A percentile compares a stretch with the other conserved stretches of the same genome.
phyloP scores from a whole-genome alignment of 2,888 invertebrate species.

The Cheilosia grossa region DNA sequence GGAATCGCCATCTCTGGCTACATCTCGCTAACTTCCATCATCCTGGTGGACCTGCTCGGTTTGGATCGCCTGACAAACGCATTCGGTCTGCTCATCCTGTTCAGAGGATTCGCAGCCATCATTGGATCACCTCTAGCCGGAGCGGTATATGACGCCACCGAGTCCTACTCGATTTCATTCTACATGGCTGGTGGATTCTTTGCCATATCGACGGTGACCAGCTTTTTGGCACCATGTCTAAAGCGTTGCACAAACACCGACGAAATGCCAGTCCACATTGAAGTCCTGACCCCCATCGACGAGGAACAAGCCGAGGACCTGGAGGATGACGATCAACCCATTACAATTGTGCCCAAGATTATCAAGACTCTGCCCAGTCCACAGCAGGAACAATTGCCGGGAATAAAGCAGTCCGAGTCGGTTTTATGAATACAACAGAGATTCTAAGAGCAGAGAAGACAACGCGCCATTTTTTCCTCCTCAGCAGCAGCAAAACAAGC shows the following conservation, averaged over 20 bases:
- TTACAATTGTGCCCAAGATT: constrained; percentile 91
- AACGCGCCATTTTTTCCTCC: constrained; percentile 34
- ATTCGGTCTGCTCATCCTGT: constrained; percentile 97
- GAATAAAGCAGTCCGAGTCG: constrained; percentile 69
- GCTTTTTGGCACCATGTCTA: constrained; percentile 91
- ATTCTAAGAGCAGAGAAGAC: constrained; percentile 34
- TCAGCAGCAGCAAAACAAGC: constrained; percentile 50
- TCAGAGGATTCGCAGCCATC: constrained; percentile 97
- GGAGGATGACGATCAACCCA: constrained; percentile 89
- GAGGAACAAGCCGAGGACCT: constrained; percentile 92
- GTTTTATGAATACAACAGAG: constrained; percentile 67
- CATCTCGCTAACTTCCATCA: constrained; percentile 98
- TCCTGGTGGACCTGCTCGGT: constrained; percentile 97
- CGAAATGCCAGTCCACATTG: constrained; percentile 86
- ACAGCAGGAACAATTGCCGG: constrained; percentile 77
- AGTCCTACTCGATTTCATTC: constrained; percentile 94
- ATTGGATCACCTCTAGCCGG: constrained; percentile 93
- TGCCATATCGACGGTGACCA: constrained; percentile 91
- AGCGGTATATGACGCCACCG: constrained; percentile 94
- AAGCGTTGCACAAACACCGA: constrained; percentile 85
- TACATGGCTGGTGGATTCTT: constrained; percentile 96
- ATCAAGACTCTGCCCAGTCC: constrained; percentile 90
- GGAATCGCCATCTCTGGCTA: constrained; percentile 97
- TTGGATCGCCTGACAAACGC: constrained; percentile 98
- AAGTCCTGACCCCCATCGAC: constrained; percentile 92